A percentile compares a stretch with the other conserved stretches of the same genome.
phyloP scores from a whole-genome alignment of 2,113 vertebrate genomes.

The Empidonax alnorum region DNA sequence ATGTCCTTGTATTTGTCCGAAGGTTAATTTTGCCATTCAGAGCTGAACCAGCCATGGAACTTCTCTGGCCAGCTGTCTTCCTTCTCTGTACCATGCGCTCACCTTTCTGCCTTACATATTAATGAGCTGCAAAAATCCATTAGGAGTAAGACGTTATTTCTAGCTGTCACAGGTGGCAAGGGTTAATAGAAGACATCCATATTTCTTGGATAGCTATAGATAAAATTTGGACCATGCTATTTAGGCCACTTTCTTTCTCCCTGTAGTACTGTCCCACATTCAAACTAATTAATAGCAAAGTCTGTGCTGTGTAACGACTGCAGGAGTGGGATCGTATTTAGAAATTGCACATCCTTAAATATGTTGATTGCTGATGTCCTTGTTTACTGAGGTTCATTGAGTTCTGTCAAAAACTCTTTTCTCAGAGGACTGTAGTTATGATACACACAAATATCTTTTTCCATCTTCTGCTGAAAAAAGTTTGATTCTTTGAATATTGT shows the following conservation, averaged over 20 bases:
- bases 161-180: conserved; percentile 1
- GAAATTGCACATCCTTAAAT: conserved; percentile 17
- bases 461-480: background rate
- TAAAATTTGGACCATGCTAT: conserved; percentile 38
- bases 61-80: background rate
- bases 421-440: background rate
- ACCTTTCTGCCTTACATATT: background rate
- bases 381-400: background rate
- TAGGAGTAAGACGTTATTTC: background rate
- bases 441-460: background rate
- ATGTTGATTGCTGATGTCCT: background rate
- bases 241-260: conserved; percentile 61
- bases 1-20: background rate
- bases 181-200: conserved; percentile 43
- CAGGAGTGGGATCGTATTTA: background rate
- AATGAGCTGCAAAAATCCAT: background rate
- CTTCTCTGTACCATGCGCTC: background rate
- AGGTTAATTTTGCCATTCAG: background rate
- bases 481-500: background rate
- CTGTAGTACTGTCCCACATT: conserved; percentile 70
- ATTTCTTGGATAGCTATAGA: conserved; percentile 19
- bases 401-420: background rate
- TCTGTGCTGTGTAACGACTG: conserved; percentile 31
- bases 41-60: background rate
- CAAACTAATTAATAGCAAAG: conserved; percentile 59